Conservation (phyloP, 2,888 invertebrate species). For the Mechanitis messenoides region DNA sequence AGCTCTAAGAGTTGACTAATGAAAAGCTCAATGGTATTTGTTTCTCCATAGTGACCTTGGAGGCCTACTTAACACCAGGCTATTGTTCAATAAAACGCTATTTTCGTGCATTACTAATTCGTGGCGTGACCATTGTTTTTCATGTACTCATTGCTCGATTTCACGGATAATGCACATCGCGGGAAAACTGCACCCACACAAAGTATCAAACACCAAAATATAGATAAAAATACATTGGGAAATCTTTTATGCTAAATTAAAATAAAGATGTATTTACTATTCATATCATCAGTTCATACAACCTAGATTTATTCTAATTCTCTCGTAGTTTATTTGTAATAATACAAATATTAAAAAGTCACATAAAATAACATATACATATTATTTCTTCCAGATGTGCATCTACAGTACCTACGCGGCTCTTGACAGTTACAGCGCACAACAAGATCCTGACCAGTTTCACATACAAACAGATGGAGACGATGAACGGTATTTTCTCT, state of each 20-base stretch:
- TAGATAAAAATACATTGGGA: not conserved
- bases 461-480: constrained; percentile 96
- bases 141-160: constrained; percentile 53
- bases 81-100: constrained; percentile 68
- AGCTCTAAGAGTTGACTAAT: not conserved
- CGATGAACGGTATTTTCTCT: constrained; percentile 92
- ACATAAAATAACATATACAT: constrained; percentile 1
- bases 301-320: no score
- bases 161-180: constrained; percentile 56
- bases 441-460: constrained; percentile 86
- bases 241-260: no score
- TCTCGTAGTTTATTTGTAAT: no score
- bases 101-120: constrained; percentile 62
- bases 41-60: constrained; percentile 50
- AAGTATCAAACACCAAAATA: not conserved
- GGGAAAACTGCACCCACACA: constrained; percentile 22
- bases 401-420: constrained; percentile 61
- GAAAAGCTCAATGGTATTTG: constrained; percentile 7
- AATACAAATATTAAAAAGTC: not conserved
- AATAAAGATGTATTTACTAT: no score
- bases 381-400: constrained; percentile 46
- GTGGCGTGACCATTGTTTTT: constrained; percentile 61
- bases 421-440: constrained; percentile 72
- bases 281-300: no score
- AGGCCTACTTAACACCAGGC: constrained; percentile 57